Evolutionary conservation across 2,888 invertebrate species (phyloP).

Genomic region (Sialis lutaria): DNA sequence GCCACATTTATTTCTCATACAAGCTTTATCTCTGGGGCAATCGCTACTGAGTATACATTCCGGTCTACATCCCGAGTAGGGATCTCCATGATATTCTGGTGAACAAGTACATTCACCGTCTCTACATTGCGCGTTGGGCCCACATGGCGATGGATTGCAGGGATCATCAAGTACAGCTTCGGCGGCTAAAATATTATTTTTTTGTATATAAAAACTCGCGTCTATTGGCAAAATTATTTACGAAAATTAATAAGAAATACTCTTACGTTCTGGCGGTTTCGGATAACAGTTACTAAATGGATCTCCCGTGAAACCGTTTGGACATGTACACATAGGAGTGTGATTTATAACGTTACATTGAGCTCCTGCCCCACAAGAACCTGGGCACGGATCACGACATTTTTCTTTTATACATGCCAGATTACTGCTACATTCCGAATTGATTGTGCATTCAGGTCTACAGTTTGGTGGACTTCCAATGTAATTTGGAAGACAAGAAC

Average conservation of each 20-base stretch:
- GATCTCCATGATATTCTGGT: constrained; percentile 62
- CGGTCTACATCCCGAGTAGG: constrained; percentile 50
- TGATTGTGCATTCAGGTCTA: constrained; percentile 52
- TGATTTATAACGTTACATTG: constrained; percentile 60
- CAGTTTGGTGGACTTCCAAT: constrained; percentile 52
- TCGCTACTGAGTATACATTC: constrained; percentile 51
- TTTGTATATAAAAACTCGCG: background rate
- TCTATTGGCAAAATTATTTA: background rate
- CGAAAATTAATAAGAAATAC: background rate
- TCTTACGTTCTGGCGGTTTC: constrained; percentile 28
- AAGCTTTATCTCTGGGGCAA: constrained; percentile 43
- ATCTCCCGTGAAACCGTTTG: constrained; percentile 56
- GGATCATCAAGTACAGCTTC: constrained; percentile 30
- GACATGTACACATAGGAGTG: constrained; percentile 57
- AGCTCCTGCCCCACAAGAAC: constrained; percentile 55
- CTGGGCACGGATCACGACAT: constrained; percentile 61
- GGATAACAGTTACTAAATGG: constrained; percentile 49
- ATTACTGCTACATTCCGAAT: constrained; percentile 53
- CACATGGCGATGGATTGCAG: constrained; percentile 66
- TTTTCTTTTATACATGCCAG: constrained; percentile 59
- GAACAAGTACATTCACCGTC: constrained; percentile 56
- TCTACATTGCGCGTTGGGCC: constrained; percentile 59
- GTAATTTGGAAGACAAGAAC: constrained; percentile 45
- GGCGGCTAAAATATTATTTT: constrained; percentile 18
- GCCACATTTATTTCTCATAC: constrained; percentile 44